Percentiles rank a stretch among this genome's conserved stretches.
Conservation (phyloP, 2,888 invertebrate genomes). For the Agriotes lineatus region DNA sequence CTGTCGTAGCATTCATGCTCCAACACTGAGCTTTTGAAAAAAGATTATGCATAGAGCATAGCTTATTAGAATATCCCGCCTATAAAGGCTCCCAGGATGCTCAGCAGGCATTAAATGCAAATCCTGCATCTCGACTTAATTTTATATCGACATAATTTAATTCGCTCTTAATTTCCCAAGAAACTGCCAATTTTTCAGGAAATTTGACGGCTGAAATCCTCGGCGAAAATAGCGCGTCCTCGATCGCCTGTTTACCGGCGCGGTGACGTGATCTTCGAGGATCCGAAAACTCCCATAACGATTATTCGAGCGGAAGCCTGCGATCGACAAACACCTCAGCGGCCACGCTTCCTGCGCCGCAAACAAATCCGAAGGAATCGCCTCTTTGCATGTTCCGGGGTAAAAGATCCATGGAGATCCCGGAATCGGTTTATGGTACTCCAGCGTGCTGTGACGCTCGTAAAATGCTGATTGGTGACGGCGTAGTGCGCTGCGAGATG, state of each 20-base stretch:
- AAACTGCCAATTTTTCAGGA: not conserved
- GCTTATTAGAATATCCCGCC: too few relatives aligned
- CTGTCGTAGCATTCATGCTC: too few relatives aligned
- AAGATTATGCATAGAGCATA: too few relatives aligned
- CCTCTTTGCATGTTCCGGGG: constrained; percentile 41
- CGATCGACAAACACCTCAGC: constrained; percentile 13
- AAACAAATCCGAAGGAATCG: constrained; percentile 34
- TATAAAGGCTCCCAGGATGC: too few relatives aligned
- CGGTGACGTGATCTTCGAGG: not conserved
- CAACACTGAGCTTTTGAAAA: too few relatives aligned
- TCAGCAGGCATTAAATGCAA: not conserved
- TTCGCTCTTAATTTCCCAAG: not conserved
- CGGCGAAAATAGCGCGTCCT: not conserved
- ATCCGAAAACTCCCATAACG: constrained; percentile 1
- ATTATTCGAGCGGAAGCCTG: not conserved
- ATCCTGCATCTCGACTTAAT: not conserved
- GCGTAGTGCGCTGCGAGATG: constrained; percentile 58
- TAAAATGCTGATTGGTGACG: constrained; percentile 64
- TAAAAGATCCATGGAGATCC: constrained; percentile 52
- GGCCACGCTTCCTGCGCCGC: constrained; percentile 23
- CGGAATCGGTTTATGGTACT: constrained; percentile 62
- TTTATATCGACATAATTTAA: not conserved
- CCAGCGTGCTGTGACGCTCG: constrained; percentile 61
- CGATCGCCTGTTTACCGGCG: constrained; percentile 5
- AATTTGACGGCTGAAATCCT: not conserved